Conservation (phyloP, 2,888 invertebrate species). For the Aleiodes testaceus region DNA sequence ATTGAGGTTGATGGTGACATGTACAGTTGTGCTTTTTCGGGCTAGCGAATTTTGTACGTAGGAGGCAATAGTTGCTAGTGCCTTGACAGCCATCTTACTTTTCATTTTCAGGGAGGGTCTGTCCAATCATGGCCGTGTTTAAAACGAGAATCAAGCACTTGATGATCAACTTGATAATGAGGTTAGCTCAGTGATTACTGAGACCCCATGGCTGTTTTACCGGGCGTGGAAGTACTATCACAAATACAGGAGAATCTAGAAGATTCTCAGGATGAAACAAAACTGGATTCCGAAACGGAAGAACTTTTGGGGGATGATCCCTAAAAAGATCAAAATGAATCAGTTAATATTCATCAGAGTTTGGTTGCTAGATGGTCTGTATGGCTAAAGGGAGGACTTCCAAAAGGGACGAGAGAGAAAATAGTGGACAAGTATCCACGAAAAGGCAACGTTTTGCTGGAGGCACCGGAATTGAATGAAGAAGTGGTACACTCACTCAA, state of each 20-base stretch:
- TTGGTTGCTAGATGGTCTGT: slow-evolving; percentile 43
- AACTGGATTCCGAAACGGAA: slow-evolving; percentile 42
- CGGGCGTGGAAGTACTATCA: no score
- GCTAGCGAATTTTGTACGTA: slow-evolving; percentile 51
- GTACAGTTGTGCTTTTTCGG: slow-evolving; percentile 40
- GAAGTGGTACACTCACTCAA: slow-evolving; percentile 45
- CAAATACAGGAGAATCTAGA: neutral
- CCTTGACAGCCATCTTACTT: slow-evolving; percentile 29
- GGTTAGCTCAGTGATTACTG: no score
- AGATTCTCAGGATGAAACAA: slow-evolving; percentile 7
- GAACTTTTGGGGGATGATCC: slow-evolving; percentile 46
- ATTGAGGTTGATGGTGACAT: slow-evolving; percentile 26
- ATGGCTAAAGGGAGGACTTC: slow-evolving; percentile 34
- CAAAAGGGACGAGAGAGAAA: slow-evolving; percentile 43
- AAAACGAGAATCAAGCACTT: neutral
- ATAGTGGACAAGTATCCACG: slow-evolving; percentile 47
- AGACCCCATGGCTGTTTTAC: no score
- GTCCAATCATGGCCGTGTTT: no score
- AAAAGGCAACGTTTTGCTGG: slow-evolving; percentile 42
- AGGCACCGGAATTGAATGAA: slow-evolving; percentile 44
- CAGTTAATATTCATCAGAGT: slow-evolving; percentile 41
- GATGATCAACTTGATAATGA: no score
- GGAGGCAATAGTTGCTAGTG: slow-evolving; percentile 51
- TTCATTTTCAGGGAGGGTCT: slow-evolving; percentile 7
- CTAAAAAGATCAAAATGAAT: slow-evolving; percentile 28